Base-by-base conservation (phyloP, 1,140 invertebrate species). In the Leptoteleia sp. region DNA sequence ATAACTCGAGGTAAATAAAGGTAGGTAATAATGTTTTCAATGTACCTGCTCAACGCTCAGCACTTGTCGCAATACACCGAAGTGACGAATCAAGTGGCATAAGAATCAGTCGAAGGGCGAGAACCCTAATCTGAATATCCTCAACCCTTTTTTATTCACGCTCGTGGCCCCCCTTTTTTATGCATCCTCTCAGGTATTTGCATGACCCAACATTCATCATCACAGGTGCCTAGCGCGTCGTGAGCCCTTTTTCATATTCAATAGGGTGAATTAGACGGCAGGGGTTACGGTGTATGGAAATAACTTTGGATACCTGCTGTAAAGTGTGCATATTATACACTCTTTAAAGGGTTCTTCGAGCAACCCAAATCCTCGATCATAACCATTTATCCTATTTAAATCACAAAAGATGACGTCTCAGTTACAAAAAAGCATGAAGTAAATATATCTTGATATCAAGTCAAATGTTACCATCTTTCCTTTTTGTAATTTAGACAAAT, bases 61-160 rank as follows among this genome's bases (percentile, higher is more conserved):
- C 83, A 87, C 81, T 87, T 87, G 84, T 79, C 86, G 84, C 78
- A 50, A 55, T 55, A 42, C 45, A 37, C 15, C 16, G 81, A 81
- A 67, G 70, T 72, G 73, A 59, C 65, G 68, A 77, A 55, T 83
- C 76, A 82, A 83, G 83, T 84, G 82, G 37, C 67, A 19, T 37
- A 59, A 77, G 76, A 82, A 65, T 80, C 77, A 80, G 77, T 45
- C 17, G 31, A 65, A 59, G 75, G 71, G 27, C 31, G 55, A 76
- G 67, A 70, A 72, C 80, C 82, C 83, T 88, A 85, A 89, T 89
- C 87, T 88, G 87, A 88, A 89, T 88, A 88, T 38, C 45, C 38
- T 54, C 55, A 76, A 80, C 52, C 52, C 59, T 57, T 75, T 47
- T 47, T 70, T 77, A 55, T 64, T 57, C 35, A 29, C 61, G 13